Evolutionary conservation across 2,797 vertebrate genomes (phyloP).

Genomic region (Gallinago solitaria): DNA sequence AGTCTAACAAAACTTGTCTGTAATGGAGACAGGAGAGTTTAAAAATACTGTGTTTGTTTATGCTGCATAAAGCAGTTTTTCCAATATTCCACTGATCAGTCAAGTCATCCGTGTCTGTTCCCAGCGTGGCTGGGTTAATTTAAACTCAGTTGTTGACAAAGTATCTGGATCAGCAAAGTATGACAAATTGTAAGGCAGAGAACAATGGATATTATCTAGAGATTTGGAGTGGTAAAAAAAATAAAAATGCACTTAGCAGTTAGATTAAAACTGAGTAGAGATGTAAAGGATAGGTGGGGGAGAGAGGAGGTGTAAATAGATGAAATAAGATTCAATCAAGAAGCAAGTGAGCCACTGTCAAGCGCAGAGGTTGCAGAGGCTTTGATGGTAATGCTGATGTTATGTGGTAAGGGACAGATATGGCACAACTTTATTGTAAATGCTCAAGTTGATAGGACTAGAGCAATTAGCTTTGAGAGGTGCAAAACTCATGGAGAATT

Average conservation of each 20-base stretch:
- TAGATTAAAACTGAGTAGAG: not conserved
- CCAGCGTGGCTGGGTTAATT: constrained; percentile 7
- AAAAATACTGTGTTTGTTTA: constrained; percentile 2
- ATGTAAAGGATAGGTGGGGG: not conserved
- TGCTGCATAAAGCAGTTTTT: not conserved
- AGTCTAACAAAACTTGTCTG: not conserved
- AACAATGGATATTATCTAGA: not conserved
- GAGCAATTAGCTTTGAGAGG: not conserved
- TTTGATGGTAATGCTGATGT: not conserved
- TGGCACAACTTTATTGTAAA: not conserved
- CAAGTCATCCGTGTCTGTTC: not conserved
- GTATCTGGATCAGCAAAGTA: not conserved
- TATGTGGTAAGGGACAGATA: not conserved
- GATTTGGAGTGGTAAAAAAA: not conserved
- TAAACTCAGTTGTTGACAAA: not conserved
- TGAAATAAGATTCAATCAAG: not conserved
- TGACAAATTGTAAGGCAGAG: not conserved
- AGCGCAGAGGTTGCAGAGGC: not conserved
- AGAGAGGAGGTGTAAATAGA: not conserved
- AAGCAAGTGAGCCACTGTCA: not conserved
- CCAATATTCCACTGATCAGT: constrained; percentile 5
- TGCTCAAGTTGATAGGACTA: not conserved
- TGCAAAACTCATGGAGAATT: not conserved
- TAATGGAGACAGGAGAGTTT: not conserved
- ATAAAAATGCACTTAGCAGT: not conserved